Percentiles rank a stretch among this genome's conserved stretches.
Evolutionary conservation across 1,140 invertebrate species (phyloP).

Genomic region (Dreissena rostriformis): DNA sequence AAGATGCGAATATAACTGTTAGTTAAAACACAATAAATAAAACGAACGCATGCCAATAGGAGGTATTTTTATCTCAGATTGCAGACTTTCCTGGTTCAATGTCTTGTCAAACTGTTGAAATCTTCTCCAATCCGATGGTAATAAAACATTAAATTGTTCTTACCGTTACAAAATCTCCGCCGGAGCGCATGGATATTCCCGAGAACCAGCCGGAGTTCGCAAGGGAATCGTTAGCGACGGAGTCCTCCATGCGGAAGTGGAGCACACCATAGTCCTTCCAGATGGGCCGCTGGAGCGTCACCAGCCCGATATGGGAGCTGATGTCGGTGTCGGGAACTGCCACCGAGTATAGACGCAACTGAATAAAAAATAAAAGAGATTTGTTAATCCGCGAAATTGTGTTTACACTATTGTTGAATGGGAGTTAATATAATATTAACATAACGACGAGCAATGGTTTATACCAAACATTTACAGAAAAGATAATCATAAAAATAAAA

Average conservation of each 20-base stretch:
- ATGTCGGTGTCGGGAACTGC: slow-evolving; percentile 48
- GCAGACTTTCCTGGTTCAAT: neutral
- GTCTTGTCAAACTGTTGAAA: too few species aligned
- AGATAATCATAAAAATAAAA: too few species aligned
- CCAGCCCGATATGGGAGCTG: slow-evolving; percentile 23
- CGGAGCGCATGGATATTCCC: neutral
- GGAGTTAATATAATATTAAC: too few species aligned
- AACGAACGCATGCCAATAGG: neutral
- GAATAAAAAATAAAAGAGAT: neutral
- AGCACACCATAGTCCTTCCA: slow-evolving; percentile 49
- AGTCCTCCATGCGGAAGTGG: slow-evolving; percentile 49
- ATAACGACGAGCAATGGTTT: too few species aligned
- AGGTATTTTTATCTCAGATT: neutral
- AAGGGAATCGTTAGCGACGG: neutral
- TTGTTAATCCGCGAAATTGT: too few species aligned
- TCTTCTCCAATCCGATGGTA: neutral
- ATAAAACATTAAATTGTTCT: neutral
- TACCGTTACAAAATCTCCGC: slow-evolving; percentile 45
- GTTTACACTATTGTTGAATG: too few species aligned
- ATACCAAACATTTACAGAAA: too few species aligned
- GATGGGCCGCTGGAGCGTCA: slow-evolving; percentile 30
- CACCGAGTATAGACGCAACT: slow-evolving; percentile 39
- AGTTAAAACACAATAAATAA: neutral
- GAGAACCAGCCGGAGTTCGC: slow-evolving; percentile 20
- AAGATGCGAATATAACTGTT: neutral